These are phyloP conservation scores for Takifugu flavidus DNA, from an alignment of 2,113 vertebrate species.

Conservation along the genomic window DNA sequence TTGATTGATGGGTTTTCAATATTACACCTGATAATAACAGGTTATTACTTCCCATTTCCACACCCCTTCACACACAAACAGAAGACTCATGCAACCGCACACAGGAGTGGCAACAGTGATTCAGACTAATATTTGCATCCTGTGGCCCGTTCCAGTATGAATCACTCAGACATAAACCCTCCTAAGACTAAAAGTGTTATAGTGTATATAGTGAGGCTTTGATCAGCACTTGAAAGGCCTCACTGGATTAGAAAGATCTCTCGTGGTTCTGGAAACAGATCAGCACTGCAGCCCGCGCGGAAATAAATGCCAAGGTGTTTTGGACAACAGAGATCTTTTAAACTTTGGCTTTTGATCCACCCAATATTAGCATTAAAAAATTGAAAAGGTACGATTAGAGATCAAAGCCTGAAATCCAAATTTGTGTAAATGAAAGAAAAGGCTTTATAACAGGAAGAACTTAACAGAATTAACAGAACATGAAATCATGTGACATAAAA, in stretches of 20 bases:
- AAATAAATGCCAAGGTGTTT: too few species aligned
- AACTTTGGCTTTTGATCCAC: too few species aligned
- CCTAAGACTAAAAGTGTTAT: slow-evolving; percentile 38
- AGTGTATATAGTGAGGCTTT: slow-evolving; percentile 4
- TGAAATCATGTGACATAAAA: too few species aligned
- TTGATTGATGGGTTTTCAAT: not conserved
- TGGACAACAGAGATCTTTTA: too few species aligned
- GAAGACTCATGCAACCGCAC: slow-evolving; percentile 22
- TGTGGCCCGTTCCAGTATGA: slow-evolving; percentile 33
- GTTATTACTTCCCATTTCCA: slow-evolving; percentile 20
- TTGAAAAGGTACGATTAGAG: too few species aligned
- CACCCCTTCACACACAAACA: slow-evolving; percentile 46
- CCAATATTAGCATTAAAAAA: too few species aligned
- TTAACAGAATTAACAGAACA: too few species aligned
- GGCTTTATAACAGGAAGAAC: too few species aligned
- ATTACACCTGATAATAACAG: slow-evolving; percentile 46
- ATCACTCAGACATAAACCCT: slow-evolving; percentile 15
- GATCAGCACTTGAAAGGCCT: not conserved
- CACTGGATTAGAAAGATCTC: not conserved
- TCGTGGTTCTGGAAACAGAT: not conserved
- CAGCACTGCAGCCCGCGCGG: too few species aligned
- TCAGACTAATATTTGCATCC: slow-evolving; percentile 38
- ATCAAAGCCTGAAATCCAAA: too few species aligned
- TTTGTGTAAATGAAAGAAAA: too few species aligned
- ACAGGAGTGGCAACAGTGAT: slow-evolving; percentile 30